A percentile compares a stretch with the other conserved stretches of the same genome.
phyloP scores from a whole-genome alignment of 2,888 invertebrate genomes.

The Fragum sueziense region DNA sequence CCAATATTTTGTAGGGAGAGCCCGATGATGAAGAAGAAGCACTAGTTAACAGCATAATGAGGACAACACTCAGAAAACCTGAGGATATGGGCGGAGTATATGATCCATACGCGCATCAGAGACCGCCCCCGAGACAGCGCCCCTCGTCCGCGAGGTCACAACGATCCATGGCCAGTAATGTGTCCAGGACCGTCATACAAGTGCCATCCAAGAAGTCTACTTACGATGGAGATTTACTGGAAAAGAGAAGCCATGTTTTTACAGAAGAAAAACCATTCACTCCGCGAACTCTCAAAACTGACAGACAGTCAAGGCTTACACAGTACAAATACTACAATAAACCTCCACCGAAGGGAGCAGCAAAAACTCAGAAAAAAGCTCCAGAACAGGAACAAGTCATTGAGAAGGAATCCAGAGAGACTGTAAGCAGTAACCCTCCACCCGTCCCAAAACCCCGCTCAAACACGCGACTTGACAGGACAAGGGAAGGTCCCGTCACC shows the following conservation, averaged over 20 bases:
- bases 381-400: slow-evolving; percentile 26
- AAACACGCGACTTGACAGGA: slow-evolving; percentile 49
- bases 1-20: slow-evolving; percentile 50
- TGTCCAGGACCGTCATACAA: slow-evolving; percentile 56
- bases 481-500: slow-evolving; percentile 59
- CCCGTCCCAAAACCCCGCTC: slow-evolving; percentile 63
- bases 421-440: slow-evolving; percentile 8
- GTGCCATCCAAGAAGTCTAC: slow-evolving; percentile 60
- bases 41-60: slow-evolving; percentile 72
- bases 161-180: slow-evolving; percentile 61
- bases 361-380: slow-evolving; percentile 16
- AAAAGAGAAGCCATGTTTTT: slow-evolving; percentile 76
- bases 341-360: slow-evolving; percentile 63
- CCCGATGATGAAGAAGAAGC: slow-evolving; percentile 75
- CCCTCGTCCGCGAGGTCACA: slow-evolving; percentile 65
- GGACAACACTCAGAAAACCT: slow-evolving; percentile 65
- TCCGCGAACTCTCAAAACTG: slow-evolving; percentile 78
- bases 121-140: slow-evolving; percentile 65
- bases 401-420: slow-evolving; percentile 25
- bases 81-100: slow-evolving; percentile 18
- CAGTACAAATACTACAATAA: slow-evolving; percentile 79
- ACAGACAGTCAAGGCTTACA: slow-evolving; percentile 75
- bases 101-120: slow-evolving; percentile 37
- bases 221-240: slow-evolving; percentile 76
- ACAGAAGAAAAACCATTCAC: slow-evolving; percentile 80